Percentiles rank a stretch among this genome's conserved stretches.
These are phyloP conservation scores for Melinopterus prodromus DNA, from an alignment of 2,888 invertebrate genomes.

Conservation along the genomic window DNA sequence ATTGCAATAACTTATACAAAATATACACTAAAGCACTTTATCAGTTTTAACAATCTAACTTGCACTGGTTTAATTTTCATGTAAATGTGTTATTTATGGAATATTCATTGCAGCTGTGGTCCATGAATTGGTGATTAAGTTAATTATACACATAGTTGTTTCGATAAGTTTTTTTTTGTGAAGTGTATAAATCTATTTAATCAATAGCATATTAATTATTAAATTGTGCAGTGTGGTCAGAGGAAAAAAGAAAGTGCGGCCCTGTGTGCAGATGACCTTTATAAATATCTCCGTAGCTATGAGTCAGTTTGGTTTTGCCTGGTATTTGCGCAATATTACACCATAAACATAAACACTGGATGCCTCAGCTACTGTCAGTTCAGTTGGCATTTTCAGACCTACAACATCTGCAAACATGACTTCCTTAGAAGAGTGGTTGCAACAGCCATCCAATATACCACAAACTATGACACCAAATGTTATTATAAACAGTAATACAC, in stretches of 20 bases:
- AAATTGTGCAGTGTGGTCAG: neutral
- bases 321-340: too few species aligned
- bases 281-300: neutral
- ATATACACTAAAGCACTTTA: too few species aligned
- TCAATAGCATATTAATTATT: too few species aligned
- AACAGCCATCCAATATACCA: neutral
- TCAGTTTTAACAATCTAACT: too few species aligned
- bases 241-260: neutral
- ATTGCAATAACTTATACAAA: too few species aligned
- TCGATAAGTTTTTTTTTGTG: too few species aligned
- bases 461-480: neutral
- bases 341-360: neutral
- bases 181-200: too few species aligned
- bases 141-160: too few species aligned
- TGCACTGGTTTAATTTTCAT: too few species aligned
- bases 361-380: neutral
- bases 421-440: constrained; percentile 7
- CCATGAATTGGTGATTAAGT: too few species aligned
- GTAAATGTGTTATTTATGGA: too few species aligned
- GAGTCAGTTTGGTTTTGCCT: neutral
- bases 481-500: neutral
- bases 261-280: neutral
- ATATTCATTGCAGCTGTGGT: too few species aligned
- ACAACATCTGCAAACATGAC: neutral
- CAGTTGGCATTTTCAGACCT: neutral